A percentile compares a stretch with the other conserved stretches of the same genome.
Evolutionary conservation across 2,113 vertebrate genomes (phyloP).

Genomic region (Balaenoptera acutorostrata): DNA sequence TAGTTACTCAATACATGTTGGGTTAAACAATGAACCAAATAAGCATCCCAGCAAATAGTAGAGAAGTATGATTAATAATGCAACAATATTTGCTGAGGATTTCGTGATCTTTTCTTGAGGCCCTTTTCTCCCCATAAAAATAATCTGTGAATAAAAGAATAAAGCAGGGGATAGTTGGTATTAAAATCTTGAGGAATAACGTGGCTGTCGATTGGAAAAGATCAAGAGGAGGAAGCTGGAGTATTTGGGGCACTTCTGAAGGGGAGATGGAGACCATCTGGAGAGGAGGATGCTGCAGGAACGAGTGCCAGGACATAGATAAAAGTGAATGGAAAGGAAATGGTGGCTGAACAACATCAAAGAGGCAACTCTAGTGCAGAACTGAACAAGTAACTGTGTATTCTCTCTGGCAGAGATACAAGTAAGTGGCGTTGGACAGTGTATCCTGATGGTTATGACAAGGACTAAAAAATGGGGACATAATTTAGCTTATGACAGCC

Average conservation of each 20-base stretch:
- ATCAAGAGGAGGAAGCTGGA: slow-evolving; percentile 84
- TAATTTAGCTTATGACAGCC: slow-evolving; percentile 52
- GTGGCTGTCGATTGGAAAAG: slow-evolving; percentile 80
- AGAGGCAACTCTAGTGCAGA: slow-evolving; percentile 73
- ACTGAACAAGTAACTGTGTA: slow-evolving; percentile 74
- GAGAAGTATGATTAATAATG: slow-evolving; percentile 39
- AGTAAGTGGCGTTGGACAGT: slow-evolving; percentile 64
- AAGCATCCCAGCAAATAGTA: slow-evolving; percentile 42
- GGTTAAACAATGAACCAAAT: not conserved
- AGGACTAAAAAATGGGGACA: slow-evolving; percentile 39
- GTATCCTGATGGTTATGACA: slow-evolving; percentile 54
- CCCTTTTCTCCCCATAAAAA: not conserved
- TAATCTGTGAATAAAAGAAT: not conserved
- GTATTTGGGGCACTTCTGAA: slow-evolving; percentile 84
- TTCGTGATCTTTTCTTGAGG: slow-evolving; percentile 53
- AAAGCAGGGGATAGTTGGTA: slow-evolving; percentile 59
- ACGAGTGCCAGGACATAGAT: slow-evolving; percentile 85
- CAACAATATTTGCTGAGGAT: slow-evolving; percentile 57
- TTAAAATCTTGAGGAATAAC: slow-evolving; percentile 78
- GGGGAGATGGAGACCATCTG: slow-evolving; percentile 87
- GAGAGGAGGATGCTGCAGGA: slow-evolving; percentile 83
- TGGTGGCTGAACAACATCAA: slow-evolving; percentile 84
- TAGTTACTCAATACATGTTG: not conserved
- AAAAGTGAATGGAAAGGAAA: slow-evolving; percentile 86
- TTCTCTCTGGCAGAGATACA: slow-evolving; percentile 69